Evolutionary conservation across 2,797 vertebrate genomes (phyloP).

Genomic region (Sciaenops ocellatus): DNA sequence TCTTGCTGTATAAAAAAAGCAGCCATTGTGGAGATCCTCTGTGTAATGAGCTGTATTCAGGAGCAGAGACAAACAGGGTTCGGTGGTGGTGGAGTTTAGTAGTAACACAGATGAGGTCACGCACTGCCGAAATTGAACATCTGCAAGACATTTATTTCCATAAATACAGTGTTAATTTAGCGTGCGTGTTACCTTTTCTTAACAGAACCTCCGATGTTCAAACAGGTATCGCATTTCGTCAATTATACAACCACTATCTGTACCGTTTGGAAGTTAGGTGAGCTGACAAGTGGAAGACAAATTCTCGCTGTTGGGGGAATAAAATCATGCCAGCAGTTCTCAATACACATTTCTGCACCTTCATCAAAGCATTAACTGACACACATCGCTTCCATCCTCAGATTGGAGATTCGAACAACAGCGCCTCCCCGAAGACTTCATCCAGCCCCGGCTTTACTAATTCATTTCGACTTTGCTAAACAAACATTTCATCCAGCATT

Average conservation of each 20-base stretch:
- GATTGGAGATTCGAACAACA: slow-evolving; percentile 36
- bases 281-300: slow-evolving; percentile 9
- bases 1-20: background rate
- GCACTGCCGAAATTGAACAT: background rate
- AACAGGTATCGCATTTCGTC: slow-evolving; percentile 10
- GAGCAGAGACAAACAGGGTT: background rate
- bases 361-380: slow-evolving; percentile 56
- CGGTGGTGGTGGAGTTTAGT: background rate
- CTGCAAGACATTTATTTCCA: slow-evolving; percentile 1
- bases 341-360: slow-evolving; percentile 39
- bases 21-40: slow-evolving; percentile 5
- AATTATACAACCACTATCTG: slow-evolving; percentile 16
- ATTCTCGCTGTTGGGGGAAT: background rate
- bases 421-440: slow-evolving; percentile 63
- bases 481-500: slow-evolving; percentile 59
- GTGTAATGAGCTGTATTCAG: slow-evolving; percentile 21
- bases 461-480: slow-evolving; percentile 63
- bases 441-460: slow-evolving; percentile 52
- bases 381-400: slow-evolving; percentile 21
- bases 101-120: background rate
- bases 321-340: slow-evolving; percentile 19
- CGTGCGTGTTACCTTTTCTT: slow-evolving; percentile 10
- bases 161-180: slow-evolving; percentile 5
- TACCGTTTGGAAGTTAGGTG: slow-evolving; percentile 16
- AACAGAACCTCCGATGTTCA: slow-evolving; percentile 17